Base-by-base conservation (phyloP, 2,797 vertebrate genomes). In the Alosa sapidissima region DNA sequence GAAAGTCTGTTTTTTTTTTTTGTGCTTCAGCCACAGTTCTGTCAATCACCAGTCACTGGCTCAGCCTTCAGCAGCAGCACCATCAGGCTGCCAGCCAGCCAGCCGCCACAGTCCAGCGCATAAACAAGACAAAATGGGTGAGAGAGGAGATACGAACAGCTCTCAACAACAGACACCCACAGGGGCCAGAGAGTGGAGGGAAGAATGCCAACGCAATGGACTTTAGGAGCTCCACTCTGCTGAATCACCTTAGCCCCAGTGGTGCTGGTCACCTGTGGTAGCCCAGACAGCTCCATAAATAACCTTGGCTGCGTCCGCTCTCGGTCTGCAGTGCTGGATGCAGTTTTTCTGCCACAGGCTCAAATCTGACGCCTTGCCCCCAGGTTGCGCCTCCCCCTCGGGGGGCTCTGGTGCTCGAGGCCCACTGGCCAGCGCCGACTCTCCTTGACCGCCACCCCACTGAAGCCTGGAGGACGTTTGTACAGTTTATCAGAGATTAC, bases 401-500 rank as follows among this genome's bases (percentile, higher is more conserved):
- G 14, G 55, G 55, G 21, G 5, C 28, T 28, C 28, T 28, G 28
- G 28, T 28, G 28, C 28, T 28, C 28, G 28, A 28, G 28, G 28
- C 28, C 28, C 28, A 28, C 41, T 41, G 41, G 2, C 41, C 41
- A 41, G 41, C 41, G 1, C 41, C 4, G 1, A 41, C 2, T 41
- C 41, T 41, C 41, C 41, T 41, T 41, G 41, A 41, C 41, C 10
- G 0, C 3, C 28, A 1, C 11, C 33, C n/a, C 28, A 13, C 28
- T 14, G 10, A 36, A 33, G 4, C 65, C 65, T 14, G 28, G 28
- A 72, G 65, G 65, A 72, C 36, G 65, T 72, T 72, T 72, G 11
- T 36, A 41, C 28, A 72, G 65, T 72, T 72, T 72, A 72, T 72
- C 65, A 72, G 36, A 72, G 65, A 72, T 72, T 72, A 72, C 33